A percentile compares a stretch with the other conserved stretches of the same genome.
Conservation (phyloP, 2,888 invertebrate species). For the Cyclophora albipunctata region DNA sequence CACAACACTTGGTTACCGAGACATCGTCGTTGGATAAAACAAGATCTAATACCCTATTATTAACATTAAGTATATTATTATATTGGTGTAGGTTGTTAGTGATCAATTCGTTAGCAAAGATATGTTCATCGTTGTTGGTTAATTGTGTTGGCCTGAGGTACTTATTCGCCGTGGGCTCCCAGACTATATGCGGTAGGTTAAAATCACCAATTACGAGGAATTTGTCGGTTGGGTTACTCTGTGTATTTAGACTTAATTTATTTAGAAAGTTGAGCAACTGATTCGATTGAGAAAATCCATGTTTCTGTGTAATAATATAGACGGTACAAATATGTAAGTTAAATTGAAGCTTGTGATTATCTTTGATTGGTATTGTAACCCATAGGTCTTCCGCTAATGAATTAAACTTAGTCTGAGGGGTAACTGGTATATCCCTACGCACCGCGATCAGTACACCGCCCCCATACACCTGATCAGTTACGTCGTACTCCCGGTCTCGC, state of each 20-base stretch:
- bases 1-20: constrained; percentile 1
- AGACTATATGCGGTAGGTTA: constrained; percentile 5
- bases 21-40: constrained; percentile 2
- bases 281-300: not conserved
- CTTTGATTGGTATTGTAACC: not conserved
- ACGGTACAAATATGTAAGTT: constrained; percentile 3
- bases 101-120: not conserved
- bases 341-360: not conserved
- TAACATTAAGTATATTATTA: constrained; percentile 2
- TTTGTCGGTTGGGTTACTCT: not conserved
- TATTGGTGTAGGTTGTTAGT: not conserved
- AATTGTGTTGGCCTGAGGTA: not conserved
- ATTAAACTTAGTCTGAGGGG: not conserved
- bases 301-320: constrained; percentile 2
- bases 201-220: constrained; percentile 4
- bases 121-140: not conserved
- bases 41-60: constrained; percentile 1
- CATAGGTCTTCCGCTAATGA: not conserved
- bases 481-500: not conserved
- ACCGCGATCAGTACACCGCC: constrained; percentile 3
- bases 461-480: not conserved
- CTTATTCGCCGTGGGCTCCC: not conserved
- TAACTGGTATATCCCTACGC: not conserved
- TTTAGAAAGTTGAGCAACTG: constrained; percentile 1
- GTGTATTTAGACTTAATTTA: not conserved